Evolutionary conservation across 2,797 vertebrate species (phyloP), one percentile per base, ranked within the genome.

Genomic region (Choloepus didactylus): DNA sequence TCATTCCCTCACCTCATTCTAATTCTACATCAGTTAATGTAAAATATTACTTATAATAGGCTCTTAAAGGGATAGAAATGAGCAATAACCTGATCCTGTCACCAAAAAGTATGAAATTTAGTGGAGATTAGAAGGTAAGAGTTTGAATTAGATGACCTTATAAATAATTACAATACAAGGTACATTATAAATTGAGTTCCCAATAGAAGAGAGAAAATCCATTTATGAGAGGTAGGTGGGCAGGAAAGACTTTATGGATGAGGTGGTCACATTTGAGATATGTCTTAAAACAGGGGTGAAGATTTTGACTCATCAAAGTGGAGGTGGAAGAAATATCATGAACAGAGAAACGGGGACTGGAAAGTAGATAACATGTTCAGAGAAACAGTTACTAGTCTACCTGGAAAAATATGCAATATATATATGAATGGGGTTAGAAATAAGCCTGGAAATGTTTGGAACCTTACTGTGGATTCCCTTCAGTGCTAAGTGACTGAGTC

Each of bases 51-150:
- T 75, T 77, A 66, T 66, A 11, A 16, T 80, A 66, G 51, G 3
- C 60, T 83, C 10, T 66, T 8, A 92, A 89, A 18, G 11, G 5
- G 4, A 79, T 77, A 75, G 84, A 82, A 64, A 84, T 70, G 16
- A 87, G 4, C 12, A 84, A 60, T 66, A 83, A 81, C 41, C 35
- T 56, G 31, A 84, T 83, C 27, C 21, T 81, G 31, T 93, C 29
- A 87, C 12, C n/a, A 95, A 66, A 25, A 75, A 54, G 73, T 81
- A 72, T 90, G 85, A 96, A 95, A 89, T 92, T 81, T 89, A 87
- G 8, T 87, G n/a, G 16, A 9, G 5, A 3, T 89, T 83, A 87
- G 92, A 89, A 87, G 31, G 84, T 72, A 62, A 92, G 38, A 80
- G 15, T 79, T 23, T 41, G 38, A 70, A 95, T 92, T 84, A 90